A percentile compares a stretch with the other conserved stretches of the same genome.
These are phyloP conservation scores for Cataglyphis altisquamis DNA, from an alignment of 2,888 invertebrate species.

Conservation along the genomic window DNA sequence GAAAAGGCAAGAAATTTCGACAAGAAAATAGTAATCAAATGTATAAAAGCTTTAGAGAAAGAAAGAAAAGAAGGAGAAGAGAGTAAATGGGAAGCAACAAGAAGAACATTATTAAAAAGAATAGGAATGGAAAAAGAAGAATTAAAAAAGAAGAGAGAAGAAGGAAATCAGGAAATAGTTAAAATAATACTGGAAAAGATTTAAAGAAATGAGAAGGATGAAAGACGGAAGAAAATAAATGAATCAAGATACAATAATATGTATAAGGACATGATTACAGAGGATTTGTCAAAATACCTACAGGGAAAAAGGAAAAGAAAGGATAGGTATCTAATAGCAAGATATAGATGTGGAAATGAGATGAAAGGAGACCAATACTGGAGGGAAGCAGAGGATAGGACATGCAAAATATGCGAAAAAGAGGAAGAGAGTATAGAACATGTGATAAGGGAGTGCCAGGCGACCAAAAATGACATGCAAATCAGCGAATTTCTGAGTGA, in stretches of 20 bases:
- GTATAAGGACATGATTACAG: too few relatives aligned
- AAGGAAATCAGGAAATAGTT: not conserved
- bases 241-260: constrained; percentile 9
- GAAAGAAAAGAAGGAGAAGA: not conserved
- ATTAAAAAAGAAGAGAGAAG: not conserved
- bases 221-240: not conserved
- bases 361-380: not conserved
- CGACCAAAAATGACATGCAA: too few relatives aligned
- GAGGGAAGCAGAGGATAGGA: not conserved
- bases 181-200: not conserved
- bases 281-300: too few relatives aligned
- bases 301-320: too few relatives aligned
- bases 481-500: too few relatives aligned
- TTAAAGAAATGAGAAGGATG: not conserved
- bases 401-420: too few relatives aligned
- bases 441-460: too few relatives aligned
- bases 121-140: not conserved
- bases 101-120: not conserved
- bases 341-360: not conserved
- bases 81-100: not conserved
- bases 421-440: too few relatives aligned
- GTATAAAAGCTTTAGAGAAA: not conserved
- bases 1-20: not conserved
- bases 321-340: too few relatives aligned
- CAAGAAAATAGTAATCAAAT: constrained; percentile 9